phyloP scores from a whole-genome alignment of 2,888 invertebrate genomes.

The Sphinx pinastri region DNA sequence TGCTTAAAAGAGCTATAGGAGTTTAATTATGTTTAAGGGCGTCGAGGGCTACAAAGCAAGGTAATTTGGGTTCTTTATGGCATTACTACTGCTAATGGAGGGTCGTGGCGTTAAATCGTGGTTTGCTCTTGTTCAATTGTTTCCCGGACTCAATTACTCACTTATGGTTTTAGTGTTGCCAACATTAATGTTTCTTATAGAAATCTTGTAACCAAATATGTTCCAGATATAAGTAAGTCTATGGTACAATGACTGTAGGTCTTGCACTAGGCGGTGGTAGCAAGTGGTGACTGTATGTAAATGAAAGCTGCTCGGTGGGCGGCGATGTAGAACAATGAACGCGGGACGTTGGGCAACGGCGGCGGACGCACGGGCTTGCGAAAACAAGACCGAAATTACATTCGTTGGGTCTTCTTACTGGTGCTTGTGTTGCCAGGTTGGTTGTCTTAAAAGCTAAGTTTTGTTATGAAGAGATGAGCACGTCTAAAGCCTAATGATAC shows the following conservation, averaged over 20 bases:
- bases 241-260: neutral
- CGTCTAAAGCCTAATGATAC: neutral
- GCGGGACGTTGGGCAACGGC: neutral
- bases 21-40: no score
- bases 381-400: neutral
- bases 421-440: neutral
- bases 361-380: neutral
- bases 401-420: neutral
- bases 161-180: no score
- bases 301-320: conserved; percentile 1
- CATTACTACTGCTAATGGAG: no score
- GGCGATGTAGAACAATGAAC: conserved; percentile 11
- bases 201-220: no score
- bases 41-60: no score
- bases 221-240: neutral
- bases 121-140: no score
- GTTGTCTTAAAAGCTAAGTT: neutral
- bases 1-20: no score
- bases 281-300: conserved; percentile 2
- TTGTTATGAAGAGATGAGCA: neutral
- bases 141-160: no score
- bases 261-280: neutral
- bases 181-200: no score
- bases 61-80: no score
- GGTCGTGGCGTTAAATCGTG: no score